Base-by-base conservation (phyloP, 2,888 invertebrate species). In the Synanthedon vespiformis region DNA sequence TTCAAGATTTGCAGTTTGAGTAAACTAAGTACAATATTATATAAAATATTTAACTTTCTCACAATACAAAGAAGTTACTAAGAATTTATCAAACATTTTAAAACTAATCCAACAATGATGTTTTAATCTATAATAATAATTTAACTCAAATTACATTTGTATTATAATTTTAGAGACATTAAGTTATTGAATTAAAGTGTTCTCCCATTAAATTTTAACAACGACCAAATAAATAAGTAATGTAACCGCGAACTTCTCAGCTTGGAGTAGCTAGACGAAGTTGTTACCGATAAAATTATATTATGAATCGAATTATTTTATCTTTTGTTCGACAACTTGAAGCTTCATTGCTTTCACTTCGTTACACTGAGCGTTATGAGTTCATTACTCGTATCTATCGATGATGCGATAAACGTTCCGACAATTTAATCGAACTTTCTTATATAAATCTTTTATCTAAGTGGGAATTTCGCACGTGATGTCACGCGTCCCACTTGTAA, bases 271-370 rank as follows among this genome's bases (percentile, higher is more conserved):
- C 53, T 50, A 54, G 54, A 51, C 49, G 49, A 56, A 55, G 52
- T 53, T 47, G 64, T 63, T 65, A 65, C 63, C 60, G 61, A 53
- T 59, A 57, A 60, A 64, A 65, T 69, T 70, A 67, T 62, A 65
- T 69, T 70, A 67, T 62, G 58, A 63, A 61, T 67, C 64, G 66
- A 70, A 74, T 75, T 71, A 72, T 63, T 61, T 57, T 56, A 44
- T 44, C 58, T 60, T 62, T 65, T 65, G 64, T 65, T 60, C 53
- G 62, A 64, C 60, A 65, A 69, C 63, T 66, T 64, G 49, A 53
- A 56, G 55, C 58, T 56, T 61, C 62, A 64, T 58, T 57, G 62
- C 59, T 66, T 62, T 66, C 63, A 62, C 66, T 68, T 62, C 56
- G 59, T 64, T 66, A 63, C 58, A 64, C 60, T 59, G 55, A 55